phyloP scores from a whole-genome alignment of 2,888 invertebrate species.

The Odiellus spinosus region DNA sequence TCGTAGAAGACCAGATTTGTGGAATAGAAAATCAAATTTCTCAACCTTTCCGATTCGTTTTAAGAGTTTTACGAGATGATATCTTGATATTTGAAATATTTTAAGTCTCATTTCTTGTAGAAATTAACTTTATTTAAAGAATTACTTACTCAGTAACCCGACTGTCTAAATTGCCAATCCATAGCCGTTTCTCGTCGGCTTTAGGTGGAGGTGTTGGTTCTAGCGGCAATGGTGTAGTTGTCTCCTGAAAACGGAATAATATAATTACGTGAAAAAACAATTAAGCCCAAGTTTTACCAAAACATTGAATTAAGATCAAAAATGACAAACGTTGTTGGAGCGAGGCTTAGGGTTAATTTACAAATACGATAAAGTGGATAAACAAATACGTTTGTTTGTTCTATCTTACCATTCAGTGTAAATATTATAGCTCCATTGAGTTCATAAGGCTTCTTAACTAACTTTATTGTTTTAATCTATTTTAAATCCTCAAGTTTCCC shows the following conservation, averaged over 20 bases:
- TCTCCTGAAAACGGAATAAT: conserved; percentile 6
- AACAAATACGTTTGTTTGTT: no score
- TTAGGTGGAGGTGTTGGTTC: conserved; percentile 21
- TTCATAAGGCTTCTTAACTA: no score
- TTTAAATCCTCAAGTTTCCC: no score
- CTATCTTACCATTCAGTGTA: no score
- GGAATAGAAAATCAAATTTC: conserved; percentile 90
- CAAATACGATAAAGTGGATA: no score
- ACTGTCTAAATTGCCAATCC: conserved; percentile 83
- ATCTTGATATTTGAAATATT: conserved; percentile 20
- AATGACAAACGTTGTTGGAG: no score
- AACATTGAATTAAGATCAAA: no score
- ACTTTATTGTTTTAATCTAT: no score
- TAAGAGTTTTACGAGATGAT: conserved; percentile 84
- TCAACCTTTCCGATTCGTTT: conserved; percentile 84
- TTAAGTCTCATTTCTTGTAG: background rate
- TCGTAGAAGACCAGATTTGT: conserved; percentile 70
- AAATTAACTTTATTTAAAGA: conserved; percentile 3
- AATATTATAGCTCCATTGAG: no score
- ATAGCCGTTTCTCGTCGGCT: conserved; percentile 52
- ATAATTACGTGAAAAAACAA: no score
- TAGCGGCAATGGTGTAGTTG: conserved; percentile 19
- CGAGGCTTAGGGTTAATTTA: no score
- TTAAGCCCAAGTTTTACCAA: no score
- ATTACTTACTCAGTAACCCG: conserved; percentile 83